A percentile compares a stretch with the other conserved stretches of the same genome.
These are phyloP conservation scores for Trachelipus rathkii DNA, from an alignment of 1,140 invertebrate genomes.

Conservation along the genomic window DNA sequence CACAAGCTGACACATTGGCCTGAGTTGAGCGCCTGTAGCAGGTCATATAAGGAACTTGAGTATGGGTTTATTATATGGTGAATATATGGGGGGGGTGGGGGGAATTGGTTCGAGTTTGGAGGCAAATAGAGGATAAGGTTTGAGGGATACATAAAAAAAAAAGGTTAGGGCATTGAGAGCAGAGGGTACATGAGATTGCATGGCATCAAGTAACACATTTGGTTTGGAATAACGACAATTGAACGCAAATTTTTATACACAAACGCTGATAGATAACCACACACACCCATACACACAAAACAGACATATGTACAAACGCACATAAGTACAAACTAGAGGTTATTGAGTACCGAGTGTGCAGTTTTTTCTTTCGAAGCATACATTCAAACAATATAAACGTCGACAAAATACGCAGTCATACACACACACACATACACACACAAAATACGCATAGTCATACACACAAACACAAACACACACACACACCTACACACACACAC, in stretches of 20 bases:
- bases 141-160: not conserved
- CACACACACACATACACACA: no score
- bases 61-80: not conserved
- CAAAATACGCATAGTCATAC: no score
- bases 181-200: not conserved
- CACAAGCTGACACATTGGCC: not conserved
- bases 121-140: not conserved
- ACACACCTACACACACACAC: no score
- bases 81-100: not conserved
- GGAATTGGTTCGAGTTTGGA: not conserved
- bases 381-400: no score
- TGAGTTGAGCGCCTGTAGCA: not conserved
- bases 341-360: no score
- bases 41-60: not conserved
- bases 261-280: not conserved
- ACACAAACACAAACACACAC: no score
- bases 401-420: no score
- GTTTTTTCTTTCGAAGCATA: no score
- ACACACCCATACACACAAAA: not conserved
- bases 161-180: not conserved
- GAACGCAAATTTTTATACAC: not conserved
- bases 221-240: not conserved
- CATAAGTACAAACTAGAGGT: not conserved
- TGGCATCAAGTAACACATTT: constrained; percentile 12
- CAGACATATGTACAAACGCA: not conserved